Evolutionary conservation across 2,797 vertebrate genomes (phyloP).

Genomic region (Lindbergichthys nudifrons): DNA sequence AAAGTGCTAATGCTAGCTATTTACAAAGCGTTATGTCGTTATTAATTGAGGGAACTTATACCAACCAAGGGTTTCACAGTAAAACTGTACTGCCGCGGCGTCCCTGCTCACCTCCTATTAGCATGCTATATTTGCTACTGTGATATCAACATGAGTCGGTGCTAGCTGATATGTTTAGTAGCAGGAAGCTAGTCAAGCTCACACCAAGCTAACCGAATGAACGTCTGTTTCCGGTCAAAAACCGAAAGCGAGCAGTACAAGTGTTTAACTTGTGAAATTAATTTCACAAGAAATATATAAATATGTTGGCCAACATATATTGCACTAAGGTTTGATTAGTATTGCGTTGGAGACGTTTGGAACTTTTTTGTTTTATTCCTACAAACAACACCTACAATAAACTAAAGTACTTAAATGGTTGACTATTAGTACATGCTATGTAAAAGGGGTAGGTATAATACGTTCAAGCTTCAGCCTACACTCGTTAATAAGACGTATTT

Average conservation of each 20-base stretch:
- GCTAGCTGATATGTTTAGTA: conserved; percentile 56
- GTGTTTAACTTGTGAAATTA: no score
- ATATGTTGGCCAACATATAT: no score
- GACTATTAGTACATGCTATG: no score
- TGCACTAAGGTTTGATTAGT: no score
- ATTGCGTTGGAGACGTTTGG: no score
- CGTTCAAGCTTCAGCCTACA: no score
- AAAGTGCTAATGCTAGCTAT: conserved; percentile 17
- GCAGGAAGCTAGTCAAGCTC: conserved; percentile 29
- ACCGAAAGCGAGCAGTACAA: no score
- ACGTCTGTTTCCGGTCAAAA: neutral
- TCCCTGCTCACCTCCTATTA: conserved; percentile 31
- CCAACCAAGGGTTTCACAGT: neutral
- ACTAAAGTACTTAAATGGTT: no score
- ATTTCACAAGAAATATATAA: no score
- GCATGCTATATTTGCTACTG: conserved; percentile 50
- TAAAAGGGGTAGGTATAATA: no score
- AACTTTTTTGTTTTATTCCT: no score
- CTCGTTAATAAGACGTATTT: neutral
- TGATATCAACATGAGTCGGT: conserved; percentile 36
- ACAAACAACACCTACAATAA: no score
- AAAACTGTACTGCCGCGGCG: neutral
- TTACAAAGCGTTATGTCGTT: neutral
- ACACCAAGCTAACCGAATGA: neutral
- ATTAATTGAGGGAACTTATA: fast-evolving